These are phyloP conservation scores for Nemurella pictetii DNA, from an alignment of 2,888 invertebrate species.

Conservation along the genomic window DNA sequence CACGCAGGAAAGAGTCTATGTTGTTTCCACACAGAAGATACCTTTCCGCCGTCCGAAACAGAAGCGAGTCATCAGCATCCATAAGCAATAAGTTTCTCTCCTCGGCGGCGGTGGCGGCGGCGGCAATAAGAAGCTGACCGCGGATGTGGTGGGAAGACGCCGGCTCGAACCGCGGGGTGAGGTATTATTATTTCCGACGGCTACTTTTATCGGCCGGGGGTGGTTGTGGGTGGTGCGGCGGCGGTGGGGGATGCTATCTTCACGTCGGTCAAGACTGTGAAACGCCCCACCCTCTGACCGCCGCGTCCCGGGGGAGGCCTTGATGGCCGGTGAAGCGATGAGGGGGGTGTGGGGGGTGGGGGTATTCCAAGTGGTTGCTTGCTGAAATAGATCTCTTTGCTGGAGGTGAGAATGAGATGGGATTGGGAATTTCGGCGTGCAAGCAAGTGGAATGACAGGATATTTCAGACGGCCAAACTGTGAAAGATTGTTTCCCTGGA, in stretches of 20 bases:
- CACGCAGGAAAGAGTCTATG: not conserved
- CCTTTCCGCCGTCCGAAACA: conserved; percentile 28
- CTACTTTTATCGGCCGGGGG: conserved; percentile 3
- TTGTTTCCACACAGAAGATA: not conserved
- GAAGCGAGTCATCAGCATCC: conserved; percentile 44
- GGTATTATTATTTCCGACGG: too few species aligned
- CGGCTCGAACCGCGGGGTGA: not conserved
- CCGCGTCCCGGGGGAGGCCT: too few species aligned
- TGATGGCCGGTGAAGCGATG: not conserved
- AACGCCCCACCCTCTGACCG: not conserved
- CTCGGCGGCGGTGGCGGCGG: conserved; percentile 43
- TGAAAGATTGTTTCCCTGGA: too few species aligned
- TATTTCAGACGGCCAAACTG: too few species aligned
- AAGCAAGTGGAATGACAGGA: too few species aligned
- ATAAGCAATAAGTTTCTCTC: conserved; percentile 44
- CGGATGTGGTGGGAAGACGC: too few species aligned
- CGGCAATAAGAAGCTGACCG: conserved; percentile 40
- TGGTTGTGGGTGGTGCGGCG: conserved; percentile 46
- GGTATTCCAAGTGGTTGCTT: too few species aligned
- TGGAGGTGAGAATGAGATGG: too few species aligned
- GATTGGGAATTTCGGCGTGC: too few species aligned
- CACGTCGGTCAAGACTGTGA: not conserved
- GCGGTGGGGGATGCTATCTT: conserved; percentile 48
- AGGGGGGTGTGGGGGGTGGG: not conserved
- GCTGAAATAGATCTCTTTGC: too few species aligned